These are phyloP conservation scores for Akabosia matsudoensis DNA, from an alignment of 1,140 invertebrate genomes.

Conservation along the genomic window DNA sequence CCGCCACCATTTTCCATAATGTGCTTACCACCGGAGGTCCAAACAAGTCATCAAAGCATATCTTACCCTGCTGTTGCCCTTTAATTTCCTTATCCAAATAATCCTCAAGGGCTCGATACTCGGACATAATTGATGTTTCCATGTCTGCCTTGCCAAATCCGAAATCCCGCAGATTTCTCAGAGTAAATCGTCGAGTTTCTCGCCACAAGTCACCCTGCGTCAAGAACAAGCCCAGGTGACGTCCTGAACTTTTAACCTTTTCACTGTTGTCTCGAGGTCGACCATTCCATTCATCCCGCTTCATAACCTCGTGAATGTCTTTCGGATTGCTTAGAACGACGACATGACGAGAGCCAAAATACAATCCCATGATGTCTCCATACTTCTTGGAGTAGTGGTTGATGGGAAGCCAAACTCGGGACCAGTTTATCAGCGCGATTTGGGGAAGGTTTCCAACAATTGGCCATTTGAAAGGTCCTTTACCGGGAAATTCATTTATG, in stretches of 20 bases:
- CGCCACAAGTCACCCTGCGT: constrained; percentile 62
- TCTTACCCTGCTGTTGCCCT: constrained; percentile 11
- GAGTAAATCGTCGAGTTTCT: constrained; percentile 59
- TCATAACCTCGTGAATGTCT: constrained; percentile 35
- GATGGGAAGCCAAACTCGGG: constrained; percentile 33
- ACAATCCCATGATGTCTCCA: constrained; percentile 30
- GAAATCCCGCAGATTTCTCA: constrained; percentile 61
- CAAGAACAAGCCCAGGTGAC: constrained; percentile 55
- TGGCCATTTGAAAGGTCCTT: constrained; percentile 32
- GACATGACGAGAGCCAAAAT: constrained; percentile 32
- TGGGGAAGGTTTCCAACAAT: constrained; percentile 37
- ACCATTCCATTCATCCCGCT: constrained; percentile 38
- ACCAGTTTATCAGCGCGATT: constrained; percentile 36
- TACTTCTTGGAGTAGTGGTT: constrained; percentile 34
- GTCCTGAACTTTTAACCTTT: constrained; percentile 29
- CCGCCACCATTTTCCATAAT: constrained; percentile 68
- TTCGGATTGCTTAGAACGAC: constrained; percentile 35
- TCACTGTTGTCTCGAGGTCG: constrained; percentile 27
- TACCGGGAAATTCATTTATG: background rate
- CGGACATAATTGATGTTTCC: constrained; percentile 59
- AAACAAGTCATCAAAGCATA: constrained; percentile 51
- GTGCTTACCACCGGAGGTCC: constrained; percentile 63
- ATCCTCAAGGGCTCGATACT: constrained; percentile 57
- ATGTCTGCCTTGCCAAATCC: constrained; percentile 62
- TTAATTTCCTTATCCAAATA: constrained; percentile 45